Evolutionary conservation across 2,888 invertebrate species (phyloP), one percentile per base, ranked within the genome.

Genomic region (Pycnomerus fuliginosus): DNA sequence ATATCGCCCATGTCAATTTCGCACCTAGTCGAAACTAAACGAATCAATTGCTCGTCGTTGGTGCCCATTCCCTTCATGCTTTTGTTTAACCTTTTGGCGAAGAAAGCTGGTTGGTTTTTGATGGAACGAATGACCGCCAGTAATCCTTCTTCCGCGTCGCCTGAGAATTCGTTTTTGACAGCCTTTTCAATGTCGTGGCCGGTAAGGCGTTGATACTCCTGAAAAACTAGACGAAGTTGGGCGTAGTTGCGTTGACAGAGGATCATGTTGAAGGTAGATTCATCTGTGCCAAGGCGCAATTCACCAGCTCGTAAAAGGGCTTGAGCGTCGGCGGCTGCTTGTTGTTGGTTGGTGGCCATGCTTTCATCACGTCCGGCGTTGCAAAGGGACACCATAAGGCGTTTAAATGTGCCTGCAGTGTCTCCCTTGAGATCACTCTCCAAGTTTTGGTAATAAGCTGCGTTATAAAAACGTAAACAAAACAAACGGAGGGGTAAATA

Each of bases 11-110:
- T 80, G 69, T 94, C 94, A 40, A 90, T 77, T 78, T 92, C 89
- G 62, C 81, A 82, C 56, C 92, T 82, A 1, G 90, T 89, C 31
- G 90, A 86, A 60, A 94, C 79, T 43, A 94, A 75, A 62, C 94
- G 84, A 58, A 94, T 92, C 55, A 95, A 76, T 58, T 88, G 85
- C 33, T 81, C 78, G 68, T 95, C 95, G 64, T 90, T 86, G 2
- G 94, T 95, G 45, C 94, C 95, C 51, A 88, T 71, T 2, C 95
- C 94, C 66, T 87, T 87, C 90, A 95, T 91, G 36, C 89, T 85
- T 65, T 88, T 84, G 72, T 92, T 84, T 36, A 95, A 76, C 28
- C 87, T 82, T 64, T 89, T 86, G 0, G 94, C 94, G 73, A 92
- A 95, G 77, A 86, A 95, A 22, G 80, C 79, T 0, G 87, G 78